Percentiles rank a stretch among this genome's conserved stretches.
These are phyloP conservation scores for Maccullochella peelii DNA, from an alignment of 2,113 vertebrate species.

Conservation along the genomic window DNA sequence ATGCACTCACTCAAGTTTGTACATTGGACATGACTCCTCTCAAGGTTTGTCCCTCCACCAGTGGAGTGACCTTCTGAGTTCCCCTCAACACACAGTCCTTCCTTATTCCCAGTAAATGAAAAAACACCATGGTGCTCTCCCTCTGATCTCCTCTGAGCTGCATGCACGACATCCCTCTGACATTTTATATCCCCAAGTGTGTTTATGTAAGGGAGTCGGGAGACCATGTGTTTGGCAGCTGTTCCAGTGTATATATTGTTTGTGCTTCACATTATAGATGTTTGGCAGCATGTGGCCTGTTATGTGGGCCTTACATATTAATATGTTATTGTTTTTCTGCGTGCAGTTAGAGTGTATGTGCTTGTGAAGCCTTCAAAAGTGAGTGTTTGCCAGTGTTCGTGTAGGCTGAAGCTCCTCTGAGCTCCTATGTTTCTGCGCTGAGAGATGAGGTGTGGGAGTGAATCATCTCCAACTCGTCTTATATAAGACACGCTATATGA, in stretches of 20 bases:
- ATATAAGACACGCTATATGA: slow-evolving; percentile 53
- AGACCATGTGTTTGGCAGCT: slow-evolving; percentile 30
- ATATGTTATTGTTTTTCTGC: slow-evolving; percentile 14
- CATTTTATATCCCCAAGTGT: neutral
- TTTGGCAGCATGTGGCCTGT: neutral
- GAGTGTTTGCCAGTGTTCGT: neutral
- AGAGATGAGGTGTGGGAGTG: slow-evolving; percentile 57
- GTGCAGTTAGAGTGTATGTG: neutral
- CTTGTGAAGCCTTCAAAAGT: neutral
- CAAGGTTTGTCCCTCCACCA: slow-evolving; percentile 14
- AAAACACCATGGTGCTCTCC: slow-evolving; percentile 18
- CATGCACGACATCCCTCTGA: slow-evolving; percentile 6
- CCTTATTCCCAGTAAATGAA: slow-evolving; percentile 51
- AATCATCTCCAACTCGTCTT: slow-evolving; percentile 42
- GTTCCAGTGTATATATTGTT: neutral
- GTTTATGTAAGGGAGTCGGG: slow-evolving; percentile 5
- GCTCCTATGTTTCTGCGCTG: slow-evolving; percentile 1
- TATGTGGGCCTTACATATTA: neutral
- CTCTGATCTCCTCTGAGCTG: slow-evolving; percentile 31
- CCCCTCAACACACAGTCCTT: slow-evolving; percentile 34
- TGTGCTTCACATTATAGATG: neutral
- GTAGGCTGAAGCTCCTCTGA: slow-evolving; percentile 51
- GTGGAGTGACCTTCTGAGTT: slow-evolving; percentile 20
- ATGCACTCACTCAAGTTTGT: neutral
- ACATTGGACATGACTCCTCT: slow-evolving; percentile 1